Conservation (phyloP, 2,888 invertebrate genomes). For the Celastrina argiolus region DNA sequence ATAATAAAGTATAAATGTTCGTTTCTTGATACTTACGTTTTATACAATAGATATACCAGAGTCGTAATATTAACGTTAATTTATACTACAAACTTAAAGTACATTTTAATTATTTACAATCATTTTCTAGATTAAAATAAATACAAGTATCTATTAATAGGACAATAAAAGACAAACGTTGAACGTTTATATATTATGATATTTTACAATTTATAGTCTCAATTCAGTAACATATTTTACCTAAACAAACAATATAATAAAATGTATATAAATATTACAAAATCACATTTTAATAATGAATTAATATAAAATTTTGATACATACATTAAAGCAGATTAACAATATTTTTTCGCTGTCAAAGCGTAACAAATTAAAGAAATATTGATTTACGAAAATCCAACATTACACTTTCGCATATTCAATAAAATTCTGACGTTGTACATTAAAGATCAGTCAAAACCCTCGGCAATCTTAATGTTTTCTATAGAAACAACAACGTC, state of each 20-base stretch:
- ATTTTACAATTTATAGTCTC: conserved; percentile 25
- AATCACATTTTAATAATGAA: conserved; percentile 11
- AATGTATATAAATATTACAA: conserved; percentile 13
- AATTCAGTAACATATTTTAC: conserved; percentile 23
- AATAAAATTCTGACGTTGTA: background rate
- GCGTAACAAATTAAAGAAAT: background rate
- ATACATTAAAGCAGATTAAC: conserved; percentile 10
- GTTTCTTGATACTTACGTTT: conserved; percentile 33
- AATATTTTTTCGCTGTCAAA: background rate
- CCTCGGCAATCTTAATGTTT: too few relatives aligned
- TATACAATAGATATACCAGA: conserved; percentile 21
- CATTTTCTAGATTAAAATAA: conserved; percentile 23
- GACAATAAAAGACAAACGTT: conserved; percentile 26
- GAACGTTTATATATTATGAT: conserved; percentile 29
- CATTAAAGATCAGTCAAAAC: too few relatives aligned
- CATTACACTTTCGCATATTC: background rate
- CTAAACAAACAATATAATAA: conserved; percentile 19
- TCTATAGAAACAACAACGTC: too few relatives aligned
- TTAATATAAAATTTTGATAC: background rate
- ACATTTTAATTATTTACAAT: conserved; percentile 22
- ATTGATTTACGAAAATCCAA: background rate
- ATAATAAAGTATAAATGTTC: conserved; percentile 46
- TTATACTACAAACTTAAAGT: conserved; percentile 25
- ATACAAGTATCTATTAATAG: conserved; percentile 21
- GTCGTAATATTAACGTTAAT: conserved; percentile 8